Conservation (phyloP, 1,140 invertebrate genomes). For the Heliconius eleuchia region DNA sequence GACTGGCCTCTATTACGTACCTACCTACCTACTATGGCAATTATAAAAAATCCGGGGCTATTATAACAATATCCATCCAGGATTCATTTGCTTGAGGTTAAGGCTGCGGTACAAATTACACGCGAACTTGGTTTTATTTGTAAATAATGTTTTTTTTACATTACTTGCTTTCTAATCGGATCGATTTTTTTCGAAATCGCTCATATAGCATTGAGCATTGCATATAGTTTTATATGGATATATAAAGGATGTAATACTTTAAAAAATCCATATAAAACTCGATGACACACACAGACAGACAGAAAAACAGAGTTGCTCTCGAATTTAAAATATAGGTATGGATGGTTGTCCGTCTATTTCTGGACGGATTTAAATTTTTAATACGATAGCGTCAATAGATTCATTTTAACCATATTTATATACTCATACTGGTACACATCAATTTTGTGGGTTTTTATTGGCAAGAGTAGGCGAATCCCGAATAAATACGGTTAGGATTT, state of each 20-base stretch:
- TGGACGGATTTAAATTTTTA: too few relatives aligned
- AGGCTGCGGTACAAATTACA: background rate
- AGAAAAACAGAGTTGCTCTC: too few relatives aligned
- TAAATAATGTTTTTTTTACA: background rate
- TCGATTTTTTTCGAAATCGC: too few relatives aligned
- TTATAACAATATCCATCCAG: background rate
- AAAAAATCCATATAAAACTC: too few relatives aligned
- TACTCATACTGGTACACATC: background rate
- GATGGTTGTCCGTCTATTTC: too few relatives aligned
- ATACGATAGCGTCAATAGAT: background rate
- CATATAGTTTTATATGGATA: too few relatives aligned
- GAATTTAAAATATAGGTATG: too few relatives aligned
- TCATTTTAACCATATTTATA: background rate
- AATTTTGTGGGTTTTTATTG: background rate
- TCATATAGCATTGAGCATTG: too few relatives aligned
- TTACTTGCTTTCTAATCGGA: too few relatives aligned
- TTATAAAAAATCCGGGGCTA: conserved; percentile 16
- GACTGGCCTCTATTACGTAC: too few relatives aligned
- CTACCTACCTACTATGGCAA: background rate
- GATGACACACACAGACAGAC: too few relatives aligned
- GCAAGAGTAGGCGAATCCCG: background rate
- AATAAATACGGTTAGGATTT: background rate
- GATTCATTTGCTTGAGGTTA: background rate
- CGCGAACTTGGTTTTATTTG: background rate
- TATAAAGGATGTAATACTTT: too few relatives aligned